Percentiles rank a stretch among this genome's conserved stretches.
phyloP scores from a whole-genome alignment of 2,113 vertebrate species.

The Pagrus major region DNA sequence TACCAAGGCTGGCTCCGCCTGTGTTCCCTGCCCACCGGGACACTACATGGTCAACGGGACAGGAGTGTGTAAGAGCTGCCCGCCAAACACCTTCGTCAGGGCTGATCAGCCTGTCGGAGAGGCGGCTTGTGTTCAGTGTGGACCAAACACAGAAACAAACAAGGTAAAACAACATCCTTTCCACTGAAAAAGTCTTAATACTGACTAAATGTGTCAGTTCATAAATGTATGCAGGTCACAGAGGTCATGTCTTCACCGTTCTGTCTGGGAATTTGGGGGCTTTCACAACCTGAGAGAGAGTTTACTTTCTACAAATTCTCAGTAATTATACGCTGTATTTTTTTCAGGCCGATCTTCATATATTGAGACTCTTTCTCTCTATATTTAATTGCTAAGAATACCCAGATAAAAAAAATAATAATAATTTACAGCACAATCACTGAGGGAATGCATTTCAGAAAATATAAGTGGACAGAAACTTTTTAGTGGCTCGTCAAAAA shows the following conservation, averaged over 20 bases:
- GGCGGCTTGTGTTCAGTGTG: constrained; percentile 88
- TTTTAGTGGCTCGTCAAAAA: neutral
- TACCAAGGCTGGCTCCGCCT: constrained; percentile 77
- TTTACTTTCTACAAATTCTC: neutral
- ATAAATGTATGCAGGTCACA: neutral
- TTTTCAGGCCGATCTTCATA: neutral
- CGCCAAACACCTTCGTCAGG: constrained; percentile 86
- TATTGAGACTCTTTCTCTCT: neutral
- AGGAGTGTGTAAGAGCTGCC: constrained; percentile 87
- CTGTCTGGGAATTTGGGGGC: neutral
- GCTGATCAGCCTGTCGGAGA: constrained; percentile 84
- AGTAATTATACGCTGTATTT: neutral
- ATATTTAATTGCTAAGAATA: neutral
- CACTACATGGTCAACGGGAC: constrained; percentile 85
- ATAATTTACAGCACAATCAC: too few relatives aligned
- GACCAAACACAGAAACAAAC: constrained; percentile 90
- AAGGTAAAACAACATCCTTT: constrained; percentile 78
- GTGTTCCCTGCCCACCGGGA: constrained; percentile 89
- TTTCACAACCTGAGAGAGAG: neutral
- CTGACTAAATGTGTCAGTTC: neutral
- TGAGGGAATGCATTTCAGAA: neutral
- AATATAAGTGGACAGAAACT: neutral
- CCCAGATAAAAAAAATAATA: too few relatives aligned
- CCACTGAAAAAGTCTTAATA: neutral
- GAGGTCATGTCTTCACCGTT: neutral